These are phyloP conservation scores for Torymus auratus DNA, from an alignment of 2,888 invertebrate genomes.

Conservation along the genomic window DNA sequence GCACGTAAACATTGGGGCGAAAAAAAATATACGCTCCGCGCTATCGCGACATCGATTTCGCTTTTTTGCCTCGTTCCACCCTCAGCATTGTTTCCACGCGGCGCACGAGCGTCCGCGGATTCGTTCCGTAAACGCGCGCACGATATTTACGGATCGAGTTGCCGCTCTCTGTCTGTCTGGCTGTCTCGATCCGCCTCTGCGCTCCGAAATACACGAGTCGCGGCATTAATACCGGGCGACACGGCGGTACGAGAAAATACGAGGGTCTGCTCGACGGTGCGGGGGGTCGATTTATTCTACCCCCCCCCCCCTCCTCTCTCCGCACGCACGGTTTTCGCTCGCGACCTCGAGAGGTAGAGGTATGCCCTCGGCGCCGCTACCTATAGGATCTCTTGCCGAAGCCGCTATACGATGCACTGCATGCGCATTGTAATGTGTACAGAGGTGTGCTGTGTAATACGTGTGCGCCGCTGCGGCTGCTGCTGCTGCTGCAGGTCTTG, in stretches of 20 bases:
- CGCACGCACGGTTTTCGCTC: neutral
- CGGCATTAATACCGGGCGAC: slow-evolving; percentile 36
- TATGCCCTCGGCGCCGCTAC: neutral
- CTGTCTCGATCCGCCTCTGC: neutral
- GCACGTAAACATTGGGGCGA: neutral
- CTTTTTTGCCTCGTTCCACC: neutral
- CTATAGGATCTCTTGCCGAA: neutral
- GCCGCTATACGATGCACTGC: neutral
- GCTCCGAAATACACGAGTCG: slow-evolving; percentile 12
- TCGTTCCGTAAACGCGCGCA: neutral
- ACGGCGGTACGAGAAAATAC: slow-evolving; percentile 42
- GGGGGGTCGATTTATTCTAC: slow-evolving; percentile 32
- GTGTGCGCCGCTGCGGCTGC: too few species aligned
- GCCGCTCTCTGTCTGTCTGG: neutral
- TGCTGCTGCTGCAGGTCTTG: neutral
- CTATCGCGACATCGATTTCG: slow-evolving; percentile 30
- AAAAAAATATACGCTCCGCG: slow-evolving; percentile 15
- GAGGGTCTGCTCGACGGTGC: slow-evolving; percentile 6
- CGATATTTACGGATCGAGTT: slow-evolving; percentile 35
- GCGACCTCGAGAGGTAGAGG: neutral
- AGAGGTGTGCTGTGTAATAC: neutral
- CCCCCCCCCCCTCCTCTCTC: neutral
- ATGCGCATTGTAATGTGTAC: neutral
- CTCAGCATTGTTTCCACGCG: slow-evolving; percentile 1
- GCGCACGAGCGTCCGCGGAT: neutral